Conservation (phyloP, 2,888 invertebrate genomes). For the Leptodirus hochenwartii region DNA sequence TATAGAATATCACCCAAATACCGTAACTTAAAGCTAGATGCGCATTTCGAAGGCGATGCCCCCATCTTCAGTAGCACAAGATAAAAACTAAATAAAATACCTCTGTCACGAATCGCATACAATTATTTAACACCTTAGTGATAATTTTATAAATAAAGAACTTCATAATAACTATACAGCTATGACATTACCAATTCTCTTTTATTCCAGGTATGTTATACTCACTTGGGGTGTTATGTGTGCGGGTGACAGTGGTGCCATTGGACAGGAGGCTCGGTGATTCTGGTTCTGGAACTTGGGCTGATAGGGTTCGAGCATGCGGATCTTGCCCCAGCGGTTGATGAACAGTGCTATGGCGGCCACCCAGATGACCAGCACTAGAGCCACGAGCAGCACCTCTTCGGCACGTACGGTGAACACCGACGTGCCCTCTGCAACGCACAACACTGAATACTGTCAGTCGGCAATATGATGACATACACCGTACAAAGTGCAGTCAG, state of each 20-base stretch:
- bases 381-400: constrained; percentile 67
- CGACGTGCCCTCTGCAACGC: constrained; percentile 25
- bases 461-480: too few relatives aligned
- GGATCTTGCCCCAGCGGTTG: constrained; percentile 89
- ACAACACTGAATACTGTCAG: too few relatives aligned
- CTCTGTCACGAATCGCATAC: too few relatives aligned
- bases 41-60: too few relatives aligned
- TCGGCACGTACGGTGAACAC: constrained; percentile 67
- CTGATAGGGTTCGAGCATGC: constrained; percentile 81
- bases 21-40: too few relatives aligned
- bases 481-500: too few relatives aligned
- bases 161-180: too few relatives aligned
- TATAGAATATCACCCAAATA: too few relatives aligned
- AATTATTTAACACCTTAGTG: too few relatives aligned
- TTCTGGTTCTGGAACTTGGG: constrained; percentile 73
- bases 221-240: constrained; percentile 26
- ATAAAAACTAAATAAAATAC: too few relatives aligned
- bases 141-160: too few relatives aligned
- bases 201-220: constrained; percentile 11
- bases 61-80: too few relatives aligned
- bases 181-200: constrained; percentile 4
- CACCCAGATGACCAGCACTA: constrained; percentile 74
- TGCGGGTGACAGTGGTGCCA: constrained; percentile 29
- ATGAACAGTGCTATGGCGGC: constrained; percentile 80
- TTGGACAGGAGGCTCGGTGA: constrained; percentile 58